Percentiles rank a stretch among this genome's conserved stretches.
Conservation (phyloP, 2,888 invertebrate genomes). For the Creontiades dilutus region DNA sequence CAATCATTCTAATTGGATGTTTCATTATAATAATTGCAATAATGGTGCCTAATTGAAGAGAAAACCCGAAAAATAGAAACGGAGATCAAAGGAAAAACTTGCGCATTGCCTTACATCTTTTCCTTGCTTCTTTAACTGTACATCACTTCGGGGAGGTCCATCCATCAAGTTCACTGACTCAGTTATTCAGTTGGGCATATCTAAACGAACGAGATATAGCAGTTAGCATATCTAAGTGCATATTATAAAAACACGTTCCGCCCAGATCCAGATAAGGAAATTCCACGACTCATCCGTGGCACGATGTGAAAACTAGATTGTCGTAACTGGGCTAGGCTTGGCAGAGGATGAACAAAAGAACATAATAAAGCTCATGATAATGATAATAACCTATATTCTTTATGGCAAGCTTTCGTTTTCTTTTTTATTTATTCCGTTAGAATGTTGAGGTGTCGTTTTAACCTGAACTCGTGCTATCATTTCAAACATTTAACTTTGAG, state of each 20-base stretch:
- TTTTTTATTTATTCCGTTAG: background rate
- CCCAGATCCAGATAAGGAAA: background rate
- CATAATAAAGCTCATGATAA: background rate
- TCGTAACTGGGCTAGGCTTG: constrained; percentile 10
- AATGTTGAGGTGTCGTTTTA: too few species aligned
- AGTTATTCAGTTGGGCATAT: constrained; percentile 39
- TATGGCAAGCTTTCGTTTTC: background rate
- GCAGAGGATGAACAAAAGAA: constrained; percentile 7
- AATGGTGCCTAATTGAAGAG: too few species aligned
- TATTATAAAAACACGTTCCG: constrained; percentile 27
- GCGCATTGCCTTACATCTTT: too few species aligned
- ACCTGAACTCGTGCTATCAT: too few species aligned
- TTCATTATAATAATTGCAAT: too few species aligned
- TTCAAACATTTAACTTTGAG: too few species aligned
- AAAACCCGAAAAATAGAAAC: too few species aligned
- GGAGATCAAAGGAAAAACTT: too few species aligned
- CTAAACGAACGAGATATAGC: constrained; percentile 52
- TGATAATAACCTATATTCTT: background rate
- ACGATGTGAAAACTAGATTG: constrained; percentile 17
- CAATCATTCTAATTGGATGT: too few species aligned
- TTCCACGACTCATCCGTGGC: constrained; percentile 43
- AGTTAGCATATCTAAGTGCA: constrained; percentile 46
- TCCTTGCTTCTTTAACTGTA: background rate
- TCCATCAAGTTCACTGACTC: constrained; percentile 59
- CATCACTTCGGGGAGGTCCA: background rate